Evolutionary conservation across 2,888 invertebrate species (phyloP).

Genomic region (Ferdinandea cuprea): DNA sequence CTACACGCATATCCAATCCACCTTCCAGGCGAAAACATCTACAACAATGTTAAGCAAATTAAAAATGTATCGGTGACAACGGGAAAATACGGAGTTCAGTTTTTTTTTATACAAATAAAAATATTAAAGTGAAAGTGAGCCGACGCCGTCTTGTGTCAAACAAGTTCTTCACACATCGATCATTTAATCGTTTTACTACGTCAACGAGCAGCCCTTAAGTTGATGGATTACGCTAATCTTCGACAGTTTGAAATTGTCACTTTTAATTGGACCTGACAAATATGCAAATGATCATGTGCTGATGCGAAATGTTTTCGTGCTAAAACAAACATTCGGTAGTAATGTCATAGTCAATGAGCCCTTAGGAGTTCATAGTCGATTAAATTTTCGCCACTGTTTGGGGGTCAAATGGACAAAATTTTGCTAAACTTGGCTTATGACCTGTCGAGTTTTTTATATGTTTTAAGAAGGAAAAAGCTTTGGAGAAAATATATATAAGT

Average conservation of each 20-base stretch:
- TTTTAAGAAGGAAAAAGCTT: too few species aligned
- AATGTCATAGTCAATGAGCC: constrained; percentile 7
- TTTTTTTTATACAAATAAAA: not conserved
- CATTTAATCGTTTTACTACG: constrained; percentile 11
- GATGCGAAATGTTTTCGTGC: not conserved
- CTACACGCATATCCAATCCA: too few species aligned
- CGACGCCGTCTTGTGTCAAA: constrained; percentile 21
- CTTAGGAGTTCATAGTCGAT: not conserved
- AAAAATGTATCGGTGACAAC: constrained; percentile 8
- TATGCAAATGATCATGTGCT: constrained; percentile 3
- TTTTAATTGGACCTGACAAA: constrained; percentile 9
- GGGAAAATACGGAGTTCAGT: not conserved
- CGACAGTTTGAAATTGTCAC: not conserved
- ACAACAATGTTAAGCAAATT: not conserved
- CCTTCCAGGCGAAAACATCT: too few species aligned
- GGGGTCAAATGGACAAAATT: too few species aligned
- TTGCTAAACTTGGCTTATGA: too few species aligned
- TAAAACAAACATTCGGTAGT: constrained; percentile 6
- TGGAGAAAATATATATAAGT: too few species aligned
- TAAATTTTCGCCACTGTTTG: constrained; percentile 9
- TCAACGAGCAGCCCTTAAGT: constrained; percentile 8
- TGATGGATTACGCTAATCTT: constrained; percentile 23
- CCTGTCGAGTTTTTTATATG: too few species aligned
- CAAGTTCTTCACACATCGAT: constrained; percentile 8
- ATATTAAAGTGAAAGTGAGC: not conserved